Evolutionary conservation across 2,888 invertebrate genomes (phyloP), one percentile per base, ranked within the genome.

Genomic region (Palloptera scutellata): DNA sequence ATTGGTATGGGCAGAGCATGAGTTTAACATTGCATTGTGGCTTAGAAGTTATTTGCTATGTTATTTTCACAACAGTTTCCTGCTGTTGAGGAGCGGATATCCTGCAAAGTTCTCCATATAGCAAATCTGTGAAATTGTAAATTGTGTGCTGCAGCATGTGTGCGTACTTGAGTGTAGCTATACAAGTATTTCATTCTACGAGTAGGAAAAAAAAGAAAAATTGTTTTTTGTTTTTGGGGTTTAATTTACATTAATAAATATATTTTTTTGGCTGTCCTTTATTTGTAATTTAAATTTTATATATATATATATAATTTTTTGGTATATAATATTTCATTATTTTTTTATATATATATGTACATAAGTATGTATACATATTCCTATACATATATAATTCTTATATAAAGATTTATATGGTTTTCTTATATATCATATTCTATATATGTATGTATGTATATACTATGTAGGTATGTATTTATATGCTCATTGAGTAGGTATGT

Each of bases 41-140:
- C 77, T 77, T 77, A 72, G 75, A 79, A 78, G 78, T 79, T 78
- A 79, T 78, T 79, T 78, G 78, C 79, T 77, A 78, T 78, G 79
- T 78, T 79, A 79, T 78, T 78, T 79, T 78, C 79, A 79, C 73
- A 75, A 76, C 78, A 76, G 78, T 70, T 76, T 79, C 78, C 78
- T 19, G 17, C 20, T 61, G 9, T 30, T 57, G 72, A 71, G 73
- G 63, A 72, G 66, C 79, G 77, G 77, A 77, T 74, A 75, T 77
- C 77, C 79, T 72, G 74, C 72, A 75, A 6, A 19, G 1, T 41
- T 10, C 6, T 30, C 30, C 19, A 41, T 60, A 15, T 11, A n/a
- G 8, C 48, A 48, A 48, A 48, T 48, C 15, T 48, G 13, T 13
- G 13, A n/a, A 48, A 13, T 48, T 48, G 9, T 15, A 48, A 13